These are phyloP conservation scores for Glyphotaelius pellucidus DNA, from an alignment of 2,888 invertebrate genomes.

Conservation along the genomic window DNA sequence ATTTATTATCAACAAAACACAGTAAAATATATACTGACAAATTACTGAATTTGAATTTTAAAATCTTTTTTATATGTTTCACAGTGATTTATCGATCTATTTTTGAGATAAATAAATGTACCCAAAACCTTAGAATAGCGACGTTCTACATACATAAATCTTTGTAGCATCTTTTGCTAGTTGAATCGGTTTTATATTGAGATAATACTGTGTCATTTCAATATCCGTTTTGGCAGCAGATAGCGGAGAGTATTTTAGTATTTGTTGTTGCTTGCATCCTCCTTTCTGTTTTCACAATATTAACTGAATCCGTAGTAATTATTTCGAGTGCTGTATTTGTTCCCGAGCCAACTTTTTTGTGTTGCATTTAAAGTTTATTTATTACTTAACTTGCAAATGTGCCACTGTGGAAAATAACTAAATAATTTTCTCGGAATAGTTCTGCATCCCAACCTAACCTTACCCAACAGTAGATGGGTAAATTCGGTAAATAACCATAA, in stretches of 20 bases:
- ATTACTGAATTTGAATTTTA: background rate
- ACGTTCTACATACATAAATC: background rate
- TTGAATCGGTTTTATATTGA: background rate
- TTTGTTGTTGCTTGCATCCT: conserved; percentile 19
- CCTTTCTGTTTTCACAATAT: conserved; percentile 25
- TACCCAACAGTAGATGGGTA: background rate
- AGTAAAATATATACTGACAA: background rate
- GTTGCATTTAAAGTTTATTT: conserved; percentile 17
- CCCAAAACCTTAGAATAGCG: background rate
- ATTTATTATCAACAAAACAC: background rate
- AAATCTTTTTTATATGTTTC: background rate
- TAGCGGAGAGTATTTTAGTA: conserved; percentile 19
- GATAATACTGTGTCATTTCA: conserved; percentile 6
- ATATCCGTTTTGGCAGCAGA: conserved; percentile 15
- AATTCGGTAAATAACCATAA: background rate
- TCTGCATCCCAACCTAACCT: background rate
- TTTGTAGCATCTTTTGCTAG: background rate
- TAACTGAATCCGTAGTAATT: background rate
- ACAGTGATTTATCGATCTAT: background rate
- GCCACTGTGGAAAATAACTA: background rate
- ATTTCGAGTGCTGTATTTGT: conserved; percentile 26
- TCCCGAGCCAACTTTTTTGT: conserved; percentile 34
- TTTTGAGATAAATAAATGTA: background rate
- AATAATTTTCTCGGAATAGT: background rate
- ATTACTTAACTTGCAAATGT: background rate